Evolutionary conservation across 1,140 invertebrate genomes (phyloP).

Genomic region (Cyclargus thomasi): DNA sequence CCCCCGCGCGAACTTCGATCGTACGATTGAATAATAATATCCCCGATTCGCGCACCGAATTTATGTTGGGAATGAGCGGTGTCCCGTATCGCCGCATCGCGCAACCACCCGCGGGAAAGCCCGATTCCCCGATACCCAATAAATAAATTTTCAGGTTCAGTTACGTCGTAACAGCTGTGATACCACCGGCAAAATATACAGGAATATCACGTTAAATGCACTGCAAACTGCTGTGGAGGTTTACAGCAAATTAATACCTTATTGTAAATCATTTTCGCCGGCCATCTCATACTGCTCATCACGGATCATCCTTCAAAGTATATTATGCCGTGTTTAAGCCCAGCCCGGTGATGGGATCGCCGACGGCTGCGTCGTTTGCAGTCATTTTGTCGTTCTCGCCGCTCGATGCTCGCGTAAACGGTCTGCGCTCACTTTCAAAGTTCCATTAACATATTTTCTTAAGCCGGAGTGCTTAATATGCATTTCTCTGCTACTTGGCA

Average conservation of each 20-base stretch:
- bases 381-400: background rate
- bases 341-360: background rate
- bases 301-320: background rate
- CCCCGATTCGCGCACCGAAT: constrained; percentile 70
- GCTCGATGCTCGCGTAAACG: background rate
- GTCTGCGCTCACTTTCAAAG: constrained; percentile 9
- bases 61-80: constrained; percentile 70
- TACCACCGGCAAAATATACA: background rate
- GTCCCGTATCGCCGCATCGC: constrained; percentile 62
- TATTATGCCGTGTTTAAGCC: background rate
- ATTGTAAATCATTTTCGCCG: background rate
- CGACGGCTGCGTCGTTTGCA: background rate
- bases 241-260: background rate
- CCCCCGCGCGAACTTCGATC: constrained; percentile 66
- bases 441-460: constrained; percentile 14
- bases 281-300: background rate
- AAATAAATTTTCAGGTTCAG: constrained; percentile 60
- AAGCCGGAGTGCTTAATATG: background rate
- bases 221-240: too few species aligned
- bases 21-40: constrained; percentile 73
- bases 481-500: background rate
- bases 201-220: background rate
- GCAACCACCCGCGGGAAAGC: constrained; percentile 48
- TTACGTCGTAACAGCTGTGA: constrained; percentile 34
- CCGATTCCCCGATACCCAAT: constrained; percentile 50